Base-by-base conservation (phyloP, 2,888 invertebrate species). In the Diachrysia chrysitis region DNA sequence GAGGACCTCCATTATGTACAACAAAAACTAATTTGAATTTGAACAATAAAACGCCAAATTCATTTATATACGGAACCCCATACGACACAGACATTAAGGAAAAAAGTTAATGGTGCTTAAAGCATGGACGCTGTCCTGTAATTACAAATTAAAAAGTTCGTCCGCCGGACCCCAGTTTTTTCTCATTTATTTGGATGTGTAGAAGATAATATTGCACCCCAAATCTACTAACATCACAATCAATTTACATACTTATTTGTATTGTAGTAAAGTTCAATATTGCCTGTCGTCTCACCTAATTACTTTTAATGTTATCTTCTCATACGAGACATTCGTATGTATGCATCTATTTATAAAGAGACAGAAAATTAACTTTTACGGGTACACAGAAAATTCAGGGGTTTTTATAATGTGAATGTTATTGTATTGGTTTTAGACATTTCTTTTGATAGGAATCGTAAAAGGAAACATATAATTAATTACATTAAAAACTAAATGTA, bases 111-210 rank as follows among this genome's bases (percentile, higher is more conserved):
- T 94, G 95, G 91, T 88, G 91, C 95, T 91, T 93, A 92, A 92
- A 94, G 94, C 93, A 90, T 89, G 94, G 93, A 90, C 94, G 87
- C 86, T 92, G 93, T 93, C 93, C 94, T 95, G 92, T 95, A 95
- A 95, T 95, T 95, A 95, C 94, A 86, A 94, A 95, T 95, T 95
- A 94, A 95, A 95, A 95, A 95, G 88, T 95, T 94, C 89, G 92
- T 90, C 92, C 88, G 87, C 84, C 84, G 91, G 92, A 91, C 92
- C 91, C 91, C 89, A 85, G 85, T 93, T 95, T 95, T 95, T 95
- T 94, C 92, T 90, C 94, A 91, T 94, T 93, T 93, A 93, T 94
- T 93, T 89, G 93, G 86, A 91, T 89, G 92, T 83, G 86, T 87
- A 89, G 90, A 90, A 93, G 93, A 94, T 95, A 93, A 94, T 93